Percentiles rank a stretch among this genome's conserved stretches.
These are phyloP conservation scores for Tethya wilhelma DNA, from an alignment of 37 sponge, comb jelly and placozoan genomes.

Conservation along the genomic window DNA sequence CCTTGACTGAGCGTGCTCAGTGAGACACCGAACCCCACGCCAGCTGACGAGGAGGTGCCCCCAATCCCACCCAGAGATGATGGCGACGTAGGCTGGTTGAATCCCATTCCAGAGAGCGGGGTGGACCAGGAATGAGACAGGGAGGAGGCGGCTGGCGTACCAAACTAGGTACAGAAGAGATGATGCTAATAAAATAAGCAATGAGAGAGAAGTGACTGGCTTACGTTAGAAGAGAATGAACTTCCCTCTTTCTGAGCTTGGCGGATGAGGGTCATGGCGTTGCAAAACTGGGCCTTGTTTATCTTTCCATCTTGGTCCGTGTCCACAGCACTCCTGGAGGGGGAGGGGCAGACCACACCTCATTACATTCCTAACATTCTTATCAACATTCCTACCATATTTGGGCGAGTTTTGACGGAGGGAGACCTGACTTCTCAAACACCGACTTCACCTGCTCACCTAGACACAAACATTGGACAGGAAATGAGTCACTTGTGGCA, in stretches of 20 bases:
- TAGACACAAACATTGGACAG: constrained; percentile 3
- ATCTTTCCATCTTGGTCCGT: constrained; percentile 64
- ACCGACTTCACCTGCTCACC: constrained; percentile 56
- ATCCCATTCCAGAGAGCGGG: neutral
- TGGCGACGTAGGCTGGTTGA: neutral
- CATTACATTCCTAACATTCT: neutral
- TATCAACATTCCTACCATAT: constrained; percentile 60
- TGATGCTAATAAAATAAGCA: neutral
- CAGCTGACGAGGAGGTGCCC: neutral
- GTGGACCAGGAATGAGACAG: neutral
- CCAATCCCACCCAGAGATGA: neutral
- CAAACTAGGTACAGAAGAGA: neutral
- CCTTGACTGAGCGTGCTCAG: constrained; percentile 22
- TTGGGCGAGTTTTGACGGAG: constrained; percentile 34
- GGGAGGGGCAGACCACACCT: neutral
- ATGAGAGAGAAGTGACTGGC: neutral
- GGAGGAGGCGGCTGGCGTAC: neutral
- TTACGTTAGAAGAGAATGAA: neutral
- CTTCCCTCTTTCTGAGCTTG: constrained; percentile 44
- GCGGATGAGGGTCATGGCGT: constrained; percentile 53
- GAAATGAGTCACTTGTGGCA: neutral
- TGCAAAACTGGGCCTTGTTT: constrained; percentile 56
- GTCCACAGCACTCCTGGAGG: constrained; percentile 56
- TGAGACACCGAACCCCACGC: constrained; percentile 47
- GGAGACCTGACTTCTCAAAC: constrained; percentile 53